These are phyloP conservation scores for Girardinichthys multiradiatus DNA, from an alignment of 2,113 vertebrate species.

Conservation along the genomic window DNA sequence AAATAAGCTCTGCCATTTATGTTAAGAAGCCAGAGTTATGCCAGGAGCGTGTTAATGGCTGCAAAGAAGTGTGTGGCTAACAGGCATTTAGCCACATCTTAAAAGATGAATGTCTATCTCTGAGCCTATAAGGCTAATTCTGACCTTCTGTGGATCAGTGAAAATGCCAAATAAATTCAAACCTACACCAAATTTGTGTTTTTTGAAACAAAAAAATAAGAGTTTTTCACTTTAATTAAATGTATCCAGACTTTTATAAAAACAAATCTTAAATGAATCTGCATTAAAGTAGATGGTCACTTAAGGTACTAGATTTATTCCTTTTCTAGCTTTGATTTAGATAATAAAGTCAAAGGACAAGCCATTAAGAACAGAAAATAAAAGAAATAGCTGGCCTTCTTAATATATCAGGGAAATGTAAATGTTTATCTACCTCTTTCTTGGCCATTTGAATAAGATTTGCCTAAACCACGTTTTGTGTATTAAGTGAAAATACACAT, in stretches of 20 bases:
- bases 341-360: neutral
- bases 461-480: no score
- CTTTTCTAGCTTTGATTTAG: neutral
- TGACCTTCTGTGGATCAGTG: neutral
- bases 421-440: no score
- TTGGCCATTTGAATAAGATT: no score
- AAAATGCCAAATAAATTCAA: neutral
- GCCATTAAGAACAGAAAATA: no score
- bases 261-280: neutral
- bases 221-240: neutral
- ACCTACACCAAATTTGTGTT: neutral
- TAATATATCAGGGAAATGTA: no score
- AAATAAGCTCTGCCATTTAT: neutral
- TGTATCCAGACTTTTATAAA: neutral
- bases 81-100: neutral
- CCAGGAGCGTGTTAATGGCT: neutral
- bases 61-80: neutral
- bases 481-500: no score
- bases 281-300: neutral
- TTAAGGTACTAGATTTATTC: neutral
- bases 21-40: neutral
- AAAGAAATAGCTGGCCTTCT: neutral
- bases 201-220: neutral
- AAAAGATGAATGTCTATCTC: neutral
- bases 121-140: neutral